phyloP scores from a whole-genome alignment of 1,140 invertebrate genomes.

The Pectinophora gossypiella region DNA sequence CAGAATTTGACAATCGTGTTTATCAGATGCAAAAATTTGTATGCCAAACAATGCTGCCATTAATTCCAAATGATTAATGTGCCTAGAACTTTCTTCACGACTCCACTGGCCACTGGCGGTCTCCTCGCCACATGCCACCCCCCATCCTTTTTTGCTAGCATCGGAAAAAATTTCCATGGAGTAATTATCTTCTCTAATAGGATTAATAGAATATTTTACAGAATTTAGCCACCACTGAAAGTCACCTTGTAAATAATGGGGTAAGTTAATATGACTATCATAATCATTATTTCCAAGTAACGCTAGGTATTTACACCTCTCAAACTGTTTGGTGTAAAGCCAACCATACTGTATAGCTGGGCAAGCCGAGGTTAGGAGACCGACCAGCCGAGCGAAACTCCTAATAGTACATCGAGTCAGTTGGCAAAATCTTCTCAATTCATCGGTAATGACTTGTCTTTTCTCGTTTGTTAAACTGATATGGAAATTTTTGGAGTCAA shows the following conservation, averaged over 20 bases:
- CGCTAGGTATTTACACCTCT: neutral
- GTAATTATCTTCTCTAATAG: neutral
- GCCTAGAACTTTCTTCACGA: neutral
- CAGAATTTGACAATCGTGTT: conserved; percentile 2
- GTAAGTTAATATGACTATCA: conserved; percentile 1
- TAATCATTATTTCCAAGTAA: neutral
- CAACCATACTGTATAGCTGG: conserved; percentile 4
- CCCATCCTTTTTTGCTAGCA: neutral
- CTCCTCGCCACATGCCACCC: neutral
- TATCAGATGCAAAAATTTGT: conserved; percentile 5
- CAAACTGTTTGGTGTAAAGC: conserved; percentile 4
- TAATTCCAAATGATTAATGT: conserved; percentile 3
- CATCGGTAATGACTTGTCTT: neutral
- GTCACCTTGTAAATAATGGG: neutral
- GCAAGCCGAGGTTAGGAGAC: neutral
- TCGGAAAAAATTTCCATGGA: conserved; percentile 6
- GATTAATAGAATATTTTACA: neutral
- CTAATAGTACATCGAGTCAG: neutral
- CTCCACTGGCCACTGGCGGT: conserved; percentile 5
- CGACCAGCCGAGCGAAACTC: neutral
- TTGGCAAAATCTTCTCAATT: neutral
- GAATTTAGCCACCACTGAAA: conserved; percentile 4
- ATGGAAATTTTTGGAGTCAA: neutral
- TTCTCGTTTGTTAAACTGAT: neutral
- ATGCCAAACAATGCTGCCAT: neutral